These are phyloP conservation scores for Malurus leucopterus DNA, from an alignment of 2,797 vertebrate species.

Conservation along the genomic window DNA sequence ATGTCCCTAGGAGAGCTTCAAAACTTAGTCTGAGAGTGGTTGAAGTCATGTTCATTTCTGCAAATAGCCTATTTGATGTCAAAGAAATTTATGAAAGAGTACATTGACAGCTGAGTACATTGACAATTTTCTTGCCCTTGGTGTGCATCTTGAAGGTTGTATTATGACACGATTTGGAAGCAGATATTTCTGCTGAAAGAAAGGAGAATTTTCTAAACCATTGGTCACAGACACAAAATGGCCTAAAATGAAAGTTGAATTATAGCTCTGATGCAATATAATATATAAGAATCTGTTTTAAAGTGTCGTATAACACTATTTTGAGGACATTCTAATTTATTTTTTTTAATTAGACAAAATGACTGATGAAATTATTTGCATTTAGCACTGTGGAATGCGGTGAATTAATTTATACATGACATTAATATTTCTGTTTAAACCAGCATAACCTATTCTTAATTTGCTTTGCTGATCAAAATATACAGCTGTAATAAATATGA, in stretches of 20 bases:
- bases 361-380: not conserved
- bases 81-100: not conserved
- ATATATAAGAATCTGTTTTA: not conserved
- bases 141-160: constrained; percentile 2
- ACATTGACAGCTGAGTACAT: not conserved
- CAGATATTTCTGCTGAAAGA: constrained; percentile 3
- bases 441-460: constrained; percentile 1
- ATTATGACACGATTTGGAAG: not conserved
- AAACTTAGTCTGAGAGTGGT: not conserved
- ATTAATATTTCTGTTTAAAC: constrained; percentile 46
- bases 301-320: not conserved
- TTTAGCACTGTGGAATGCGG: not conserved
- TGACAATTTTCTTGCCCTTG: constrained; percentile 15
- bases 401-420: constrained; percentile 5
- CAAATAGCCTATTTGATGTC: not conserved
- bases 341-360: constrained; percentile 19
- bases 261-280: not conserved
- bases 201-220: constrained; percentile 45
- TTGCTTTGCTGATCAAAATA: constrained; percentile 34
- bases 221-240: constrained; percentile 17
- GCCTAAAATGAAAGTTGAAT: not conserved
- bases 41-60: not conserved
- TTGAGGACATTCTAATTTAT: not conserved
- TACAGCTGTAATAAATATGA: constrained; percentile 2
- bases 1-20: not conserved